Conservation (phyloP, 1,140 invertebrate genomes). For the Philotrypesis tridentata region DNA sequence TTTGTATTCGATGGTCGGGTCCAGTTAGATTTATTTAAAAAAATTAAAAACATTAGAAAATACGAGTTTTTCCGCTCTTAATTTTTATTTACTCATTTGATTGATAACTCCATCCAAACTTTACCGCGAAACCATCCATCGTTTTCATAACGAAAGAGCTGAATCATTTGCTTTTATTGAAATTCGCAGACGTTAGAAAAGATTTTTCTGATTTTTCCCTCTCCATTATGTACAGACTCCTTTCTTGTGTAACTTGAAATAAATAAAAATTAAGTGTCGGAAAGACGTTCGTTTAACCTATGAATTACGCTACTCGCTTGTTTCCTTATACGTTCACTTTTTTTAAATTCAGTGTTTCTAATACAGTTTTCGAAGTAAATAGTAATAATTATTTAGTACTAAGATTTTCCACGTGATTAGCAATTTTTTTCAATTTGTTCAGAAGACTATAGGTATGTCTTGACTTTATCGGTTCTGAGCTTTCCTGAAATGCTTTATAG, state of each 20-base stretch:
- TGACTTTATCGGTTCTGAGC: constrained; percentile 23
- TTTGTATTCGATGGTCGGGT: constrained; percentile 30
- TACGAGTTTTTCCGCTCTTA: background rate
- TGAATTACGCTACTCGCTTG: background rate
- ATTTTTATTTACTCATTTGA: constrained; percentile 21
- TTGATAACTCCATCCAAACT: background rate
- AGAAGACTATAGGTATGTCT: background rate
- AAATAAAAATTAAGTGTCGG: constrained; percentile 18
- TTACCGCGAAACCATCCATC: background rate
- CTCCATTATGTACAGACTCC: background rate
- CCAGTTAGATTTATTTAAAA: constrained; percentile 14
- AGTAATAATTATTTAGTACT: constrained; percentile 12
- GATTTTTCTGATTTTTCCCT: background rate
- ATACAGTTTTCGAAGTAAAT: constrained; percentile 11
- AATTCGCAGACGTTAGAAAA: background rate
- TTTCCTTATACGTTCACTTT: background rate
- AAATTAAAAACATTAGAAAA: constrained; percentile 23
- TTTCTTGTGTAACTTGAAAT: background rate
- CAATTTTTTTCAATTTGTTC: constrained; percentile 13
- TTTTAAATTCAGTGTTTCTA: constrained; percentile 7
- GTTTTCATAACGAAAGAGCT: background rate
- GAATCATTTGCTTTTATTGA: background rate
- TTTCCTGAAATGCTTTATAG: constrained; percentile 9
- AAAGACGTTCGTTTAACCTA: background rate
- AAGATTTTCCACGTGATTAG: constrained; percentile 22